Conservation (phyloP, 2,113 vertebrate genomes). For the Thryonomys swinderianus region DNA sequence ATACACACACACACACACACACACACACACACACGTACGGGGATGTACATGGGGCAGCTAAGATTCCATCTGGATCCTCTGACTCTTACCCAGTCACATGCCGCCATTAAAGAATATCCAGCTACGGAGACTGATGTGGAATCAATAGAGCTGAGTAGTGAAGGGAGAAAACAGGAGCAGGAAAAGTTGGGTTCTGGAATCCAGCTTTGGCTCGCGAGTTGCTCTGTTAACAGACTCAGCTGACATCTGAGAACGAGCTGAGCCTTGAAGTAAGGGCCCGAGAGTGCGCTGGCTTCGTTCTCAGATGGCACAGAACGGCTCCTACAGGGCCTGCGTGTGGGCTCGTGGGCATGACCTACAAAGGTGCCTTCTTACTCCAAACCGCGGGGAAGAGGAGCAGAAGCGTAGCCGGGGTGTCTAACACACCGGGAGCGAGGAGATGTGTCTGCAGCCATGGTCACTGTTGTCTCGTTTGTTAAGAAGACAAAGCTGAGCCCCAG, state of each 20-base stretch:
- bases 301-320: background rate
- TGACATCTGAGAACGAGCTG: background rate
- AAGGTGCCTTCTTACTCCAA: conserved; percentile 17
- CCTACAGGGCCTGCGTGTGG: background rate
- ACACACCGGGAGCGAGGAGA: background rate
- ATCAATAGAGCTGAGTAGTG: background rate
- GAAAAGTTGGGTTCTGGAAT: background rate
- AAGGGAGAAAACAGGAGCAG: background rate
- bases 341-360: background rate
- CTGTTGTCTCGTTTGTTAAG: conserved; percentile 37
- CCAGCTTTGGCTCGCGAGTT: background rate
- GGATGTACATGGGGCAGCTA: background rate
- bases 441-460: background rate
- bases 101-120: background rate
- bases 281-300: background rate
- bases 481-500: conserved; percentile 49
- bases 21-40: too few relatives aligned
- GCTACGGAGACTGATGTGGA: background rate
- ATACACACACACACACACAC: background rate
- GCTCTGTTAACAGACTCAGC: background rate
- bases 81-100: background rate
- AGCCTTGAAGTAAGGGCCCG: background rate
- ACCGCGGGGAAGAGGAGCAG: background rate
- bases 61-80: background rate
- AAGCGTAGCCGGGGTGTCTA: background rate